These are phyloP conservation scores for Zapus hudsonius DNA, from an alignment of 2,113 vertebrate genomes.

Conservation along the genomic window DNA sequence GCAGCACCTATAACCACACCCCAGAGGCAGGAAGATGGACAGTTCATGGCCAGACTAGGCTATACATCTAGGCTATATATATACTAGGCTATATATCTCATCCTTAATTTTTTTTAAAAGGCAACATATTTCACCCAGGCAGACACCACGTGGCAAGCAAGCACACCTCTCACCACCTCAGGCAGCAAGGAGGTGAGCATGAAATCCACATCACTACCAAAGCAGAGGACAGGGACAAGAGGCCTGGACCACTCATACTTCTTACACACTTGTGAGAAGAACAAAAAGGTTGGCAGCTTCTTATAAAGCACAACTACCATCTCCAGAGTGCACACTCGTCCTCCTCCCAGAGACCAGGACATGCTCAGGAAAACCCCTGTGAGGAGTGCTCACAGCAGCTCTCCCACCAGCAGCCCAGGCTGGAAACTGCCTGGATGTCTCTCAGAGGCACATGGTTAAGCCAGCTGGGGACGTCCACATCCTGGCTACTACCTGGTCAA, in stretches of 20 bases:
- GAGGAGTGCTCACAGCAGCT: neutral
- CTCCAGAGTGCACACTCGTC: neutral
- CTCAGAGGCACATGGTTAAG: neutral
- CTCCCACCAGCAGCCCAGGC: neutral
- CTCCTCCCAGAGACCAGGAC: neutral
- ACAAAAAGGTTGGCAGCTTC: no score
- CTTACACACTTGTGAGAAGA: no score
- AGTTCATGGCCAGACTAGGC: neutral
- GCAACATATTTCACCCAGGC: neutral
- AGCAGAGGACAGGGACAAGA: neutral
- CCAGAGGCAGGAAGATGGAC: neutral
- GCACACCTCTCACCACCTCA: neutral
- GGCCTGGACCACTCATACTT: neutral
- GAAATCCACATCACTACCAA: neutral
- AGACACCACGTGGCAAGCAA: neutral
- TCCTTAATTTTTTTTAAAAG: no score
- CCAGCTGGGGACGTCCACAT: rapidly evolving
- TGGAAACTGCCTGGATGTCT: neutral
- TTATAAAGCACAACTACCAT: neutral
- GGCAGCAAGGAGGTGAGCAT: neutral
- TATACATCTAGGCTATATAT: no score
- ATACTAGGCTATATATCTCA: no score
- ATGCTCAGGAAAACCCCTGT: neutral
- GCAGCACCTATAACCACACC: neutral
- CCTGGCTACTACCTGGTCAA: neutral